Evolutionary conservation across 2,888 invertebrate genomes (phyloP).

Genomic region (Eristalis intricaria): DNA sequence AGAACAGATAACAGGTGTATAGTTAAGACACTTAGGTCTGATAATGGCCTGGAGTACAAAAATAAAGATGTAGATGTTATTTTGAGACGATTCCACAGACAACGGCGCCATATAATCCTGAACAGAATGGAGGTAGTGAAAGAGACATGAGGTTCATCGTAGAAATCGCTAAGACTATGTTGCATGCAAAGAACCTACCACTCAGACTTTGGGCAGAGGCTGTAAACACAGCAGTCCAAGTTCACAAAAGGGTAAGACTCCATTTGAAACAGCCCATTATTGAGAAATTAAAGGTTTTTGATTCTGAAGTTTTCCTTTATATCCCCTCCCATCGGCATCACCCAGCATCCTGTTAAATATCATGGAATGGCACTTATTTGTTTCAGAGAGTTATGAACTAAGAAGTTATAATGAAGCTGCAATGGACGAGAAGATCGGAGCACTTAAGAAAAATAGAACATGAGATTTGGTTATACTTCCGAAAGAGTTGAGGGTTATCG

Average conservation of each 20-base stretch:
- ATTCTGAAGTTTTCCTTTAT: too few relatives aligned
- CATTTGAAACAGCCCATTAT: not conserved
- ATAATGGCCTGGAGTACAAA: not conserved
- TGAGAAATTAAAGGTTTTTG: slow-evolving; percentile 3
- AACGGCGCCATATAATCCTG: slow-evolving; percentile 9
- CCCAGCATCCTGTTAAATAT: too few relatives aligned
- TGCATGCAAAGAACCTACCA: not conserved
- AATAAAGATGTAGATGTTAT: not conserved
- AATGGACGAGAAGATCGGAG: too few relatives aligned
- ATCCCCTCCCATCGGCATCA: not conserved
- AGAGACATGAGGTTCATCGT: slow-evolving; percentile 11
- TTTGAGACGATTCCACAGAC: not conserved
- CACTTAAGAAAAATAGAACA: too few relatives aligned
- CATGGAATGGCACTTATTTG: too few relatives aligned
- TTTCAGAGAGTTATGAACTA: too few relatives aligned
- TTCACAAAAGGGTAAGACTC: too few relatives aligned
- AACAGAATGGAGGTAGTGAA: slow-evolving; percentile 12
- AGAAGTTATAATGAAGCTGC: too few relatives aligned
- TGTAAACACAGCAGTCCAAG: not conserved
- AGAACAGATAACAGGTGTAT: not conserved
- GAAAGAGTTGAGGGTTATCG: too few relatives aligned
- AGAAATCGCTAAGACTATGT: not conserved
- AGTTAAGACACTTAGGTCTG: not conserved
- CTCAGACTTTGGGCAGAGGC: slow-evolving; percentile 9
- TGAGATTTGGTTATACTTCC: too few relatives aligned